phyloP scores from a whole-genome alignment of 2,113 vertebrate species.

The Cebus imitator region DNA sequence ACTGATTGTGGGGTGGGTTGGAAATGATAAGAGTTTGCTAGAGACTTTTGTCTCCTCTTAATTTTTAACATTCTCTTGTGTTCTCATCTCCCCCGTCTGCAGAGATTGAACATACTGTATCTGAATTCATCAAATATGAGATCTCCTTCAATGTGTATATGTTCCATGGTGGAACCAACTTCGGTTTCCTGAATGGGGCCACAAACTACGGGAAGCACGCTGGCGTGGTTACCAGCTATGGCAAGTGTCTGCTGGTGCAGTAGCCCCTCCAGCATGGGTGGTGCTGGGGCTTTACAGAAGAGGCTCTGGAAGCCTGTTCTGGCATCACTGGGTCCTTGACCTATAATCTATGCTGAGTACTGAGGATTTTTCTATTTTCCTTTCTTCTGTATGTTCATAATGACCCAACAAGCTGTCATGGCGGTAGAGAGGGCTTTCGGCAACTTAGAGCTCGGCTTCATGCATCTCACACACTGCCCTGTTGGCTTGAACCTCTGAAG shows the following conservation, averaged over 20 bases:
- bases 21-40: not conserved
- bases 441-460: not conserved
- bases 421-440: not conserved
- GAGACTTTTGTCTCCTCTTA: not conserved
- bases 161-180: constrained; percentile 76
- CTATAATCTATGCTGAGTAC: not conserved
- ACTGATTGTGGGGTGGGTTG: not conserved
- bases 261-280: not conserved
- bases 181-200: constrained; percentile 66
- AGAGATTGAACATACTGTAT: constrained; percentile 38
- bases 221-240: constrained; percentile 62
- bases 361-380: not conserved
- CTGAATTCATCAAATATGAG: constrained; percentile 13
- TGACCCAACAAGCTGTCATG: not conserved
- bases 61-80: not conserved
- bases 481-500: not conserved
- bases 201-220: accelerated
- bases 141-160: constrained; percentile 75
- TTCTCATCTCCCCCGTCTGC: not conserved
- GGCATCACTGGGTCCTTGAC: not conserved
- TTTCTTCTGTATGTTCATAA: not conserved
- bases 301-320: not conserved
- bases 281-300: not conserved
- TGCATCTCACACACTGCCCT: accelerated
- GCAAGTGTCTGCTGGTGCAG: constrained; percentile 29